Conservation (phyloP, 2,797 vertebrate species). For the Lacerta viridis region DNA sequence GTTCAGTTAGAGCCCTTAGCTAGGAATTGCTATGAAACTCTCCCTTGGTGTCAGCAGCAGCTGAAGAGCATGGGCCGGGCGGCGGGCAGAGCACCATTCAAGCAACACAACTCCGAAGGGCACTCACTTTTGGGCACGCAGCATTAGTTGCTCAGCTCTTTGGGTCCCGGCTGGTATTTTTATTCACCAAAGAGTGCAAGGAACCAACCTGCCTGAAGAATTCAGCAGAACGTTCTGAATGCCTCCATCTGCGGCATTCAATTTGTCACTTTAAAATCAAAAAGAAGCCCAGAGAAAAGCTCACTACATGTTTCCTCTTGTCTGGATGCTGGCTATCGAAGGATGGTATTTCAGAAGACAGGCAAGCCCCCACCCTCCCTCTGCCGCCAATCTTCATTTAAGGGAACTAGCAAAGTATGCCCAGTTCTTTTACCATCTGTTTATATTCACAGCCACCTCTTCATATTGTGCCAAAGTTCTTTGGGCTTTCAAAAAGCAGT, state of each 20-base stretch:
- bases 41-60: background rate
- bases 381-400: constrained; percentile 68
- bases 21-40: background rate
- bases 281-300: constrained; percentile 83
- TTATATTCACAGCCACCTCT: constrained; percentile 86
- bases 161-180: constrained; percentile 67
- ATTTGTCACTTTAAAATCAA: constrained; percentile 80
- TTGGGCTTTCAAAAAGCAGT: constrained; percentile 82
- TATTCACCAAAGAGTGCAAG: constrained; percentile 63
- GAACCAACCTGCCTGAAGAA: constrained; percentile 84
- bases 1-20: background rate
- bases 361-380: constrained; percentile 56
- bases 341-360: constrained; percentile 84
- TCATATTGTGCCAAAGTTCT: constrained; percentile 84
- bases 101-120: background rate
- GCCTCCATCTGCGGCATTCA: constrained; percentile 87
- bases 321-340: constrained; percentile 84
- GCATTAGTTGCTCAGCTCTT: background rate
- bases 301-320: constrained; percentile 84
- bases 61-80: background rate
- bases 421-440: constrained; percentile 88
- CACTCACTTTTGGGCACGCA: background rate
- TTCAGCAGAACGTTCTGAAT: constrained; percentile 81
- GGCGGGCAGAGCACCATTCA: no score
- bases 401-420: constrained; percentile 84